Evolutionary conservation across 1,140 invertebrate genomes (phyloP), one percentile per base, ranked within the genome.

Genomic region (Probaryconus sp.): DNA sequence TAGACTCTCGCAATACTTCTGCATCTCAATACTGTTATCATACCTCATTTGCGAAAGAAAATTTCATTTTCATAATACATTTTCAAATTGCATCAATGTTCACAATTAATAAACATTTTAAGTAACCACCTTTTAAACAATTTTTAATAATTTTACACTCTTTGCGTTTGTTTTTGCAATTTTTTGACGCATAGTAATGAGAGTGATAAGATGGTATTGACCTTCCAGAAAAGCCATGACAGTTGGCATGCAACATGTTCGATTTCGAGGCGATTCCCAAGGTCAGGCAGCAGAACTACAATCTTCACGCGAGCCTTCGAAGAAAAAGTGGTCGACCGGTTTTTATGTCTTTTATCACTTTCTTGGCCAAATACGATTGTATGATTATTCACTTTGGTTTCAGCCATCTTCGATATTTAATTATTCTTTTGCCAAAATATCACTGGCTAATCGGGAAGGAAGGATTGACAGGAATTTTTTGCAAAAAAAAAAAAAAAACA

Each of bases 281-380:
- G 64, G 64, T 58, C 37, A 43, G 30, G 35, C 18, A 16, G 43
- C 26, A 47, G 45, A 67, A 40, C 58, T 20, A 51, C 35, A 31
- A 38, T 43, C 56, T 50, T 51, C 14, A 16, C 10, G 16, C 45
- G 30, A 51, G 24, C 20, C n/a, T 28, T 50, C 26, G 47, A 38
- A 50, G 51, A 77, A 73, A 77, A 50, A 60, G 61, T 42, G 13
- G 43, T 24, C 58, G 48, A 83, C 81, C 77, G 78, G 79, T 83
- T 83, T 70, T 38, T 16, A 37, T 56, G 33, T 45, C 37, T 72
- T 43, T 31, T 43, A 16, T 33, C 31, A 51, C 33, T 35, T 51
- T 37, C 17, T 31, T 33, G 9, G n/a, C n/a, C 11, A 17, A 21
- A 51, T 51, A 20, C 16, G 18, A 47, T 7, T 47, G 43, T 14